Percentiles rank a stretch among this genome's conserved stretches.
Conservation (phyloP, 2,113 vertebrate species). For the Onychostruthus taczanowskii region DNA sequence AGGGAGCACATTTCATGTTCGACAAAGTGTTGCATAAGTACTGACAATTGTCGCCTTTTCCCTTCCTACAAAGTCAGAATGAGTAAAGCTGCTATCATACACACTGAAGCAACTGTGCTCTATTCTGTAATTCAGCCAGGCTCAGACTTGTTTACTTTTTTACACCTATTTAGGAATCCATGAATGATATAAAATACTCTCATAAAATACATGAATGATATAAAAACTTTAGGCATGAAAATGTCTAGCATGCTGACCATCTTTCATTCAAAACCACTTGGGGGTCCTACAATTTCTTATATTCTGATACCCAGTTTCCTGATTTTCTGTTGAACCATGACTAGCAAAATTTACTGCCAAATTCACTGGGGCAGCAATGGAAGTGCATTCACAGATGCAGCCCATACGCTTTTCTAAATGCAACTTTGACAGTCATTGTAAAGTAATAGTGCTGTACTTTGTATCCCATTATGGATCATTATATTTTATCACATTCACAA, state of each 20-base stretch:
- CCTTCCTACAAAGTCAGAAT: background rate
- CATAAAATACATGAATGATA: background rate
- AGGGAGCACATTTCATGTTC: slow-evolving; percentile 35
- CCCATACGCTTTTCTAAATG: background rate
- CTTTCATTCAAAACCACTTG: background rate
- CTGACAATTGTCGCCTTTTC: slow-evolving; percentile 24
- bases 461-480: background rate
- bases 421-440: background rate
- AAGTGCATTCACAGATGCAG: background rate
- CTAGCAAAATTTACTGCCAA: background rate
- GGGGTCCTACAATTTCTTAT: background rate
- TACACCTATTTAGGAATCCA: slow-evolving; percentile 25
- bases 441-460: background rate
- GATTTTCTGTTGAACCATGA: background rate
- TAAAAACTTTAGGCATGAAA: background rate
- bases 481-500: background rate
- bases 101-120: slow-evolving; percentile 22
- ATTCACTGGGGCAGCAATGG: background rate
- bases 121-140: slow-evolving; percentile 11
- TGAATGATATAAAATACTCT: background rate
- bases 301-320: background rate
- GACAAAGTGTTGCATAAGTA: slow-evolving; percentile 32
- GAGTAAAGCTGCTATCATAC: background rate
- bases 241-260: background rate
- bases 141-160: slow-evolving; percentile 24